Evolutionary conservation across 2,797 vertebrate genomes (phyloP).

Genomic region (Hoplostethus atlanticus): DNA sequence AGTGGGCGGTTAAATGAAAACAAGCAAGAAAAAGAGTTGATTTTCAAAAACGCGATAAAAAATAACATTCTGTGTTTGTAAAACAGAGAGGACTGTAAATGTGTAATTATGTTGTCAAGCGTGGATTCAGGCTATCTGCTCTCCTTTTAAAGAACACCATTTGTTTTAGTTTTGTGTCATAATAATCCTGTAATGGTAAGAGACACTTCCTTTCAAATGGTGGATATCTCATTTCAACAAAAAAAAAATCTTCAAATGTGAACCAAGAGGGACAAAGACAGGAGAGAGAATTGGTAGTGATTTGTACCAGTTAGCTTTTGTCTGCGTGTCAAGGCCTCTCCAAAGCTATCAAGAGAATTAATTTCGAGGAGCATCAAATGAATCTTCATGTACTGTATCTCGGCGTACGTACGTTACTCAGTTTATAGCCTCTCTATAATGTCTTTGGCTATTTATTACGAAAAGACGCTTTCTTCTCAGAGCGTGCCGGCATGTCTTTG

Average conservation of each 20-base stretch:
- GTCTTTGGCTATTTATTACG: constrained; percentile 17
- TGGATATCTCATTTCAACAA: constrained; percentile 36
- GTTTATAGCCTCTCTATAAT: constrained; percentile 1
- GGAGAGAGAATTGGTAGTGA: constrained; percentile 26
- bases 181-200: neutral
- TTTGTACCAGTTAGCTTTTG: constrained; percentile 19
- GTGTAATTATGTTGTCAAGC: no score
- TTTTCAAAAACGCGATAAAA: constrained; percentile 37
- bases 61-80: constrained; percentile 10
- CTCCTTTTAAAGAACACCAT: no score
- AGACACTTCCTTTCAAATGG: constrained; percentile 14
- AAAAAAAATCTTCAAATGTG: constrained; percentile 3
- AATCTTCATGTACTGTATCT: constrained; percentile 2
- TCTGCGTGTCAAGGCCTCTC: constrained; percentile 18
- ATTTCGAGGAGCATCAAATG: constrained; percentile 8
- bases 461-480: constrained; percentile 9
- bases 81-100: neutral
- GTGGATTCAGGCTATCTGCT: no score
- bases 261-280: constrained; percentile 28
- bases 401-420: constrained; percentile 7
- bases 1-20: constrained; percentile 53
- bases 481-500: constrained; percentile 36
- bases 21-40: constrained; percentile 43
- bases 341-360: no score
- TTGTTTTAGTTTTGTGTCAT: no score